Evolutionary conservation across 2,888 invertebrate species (phyloP).

Genomic region (Schizotus pectinicornis): DNA sequence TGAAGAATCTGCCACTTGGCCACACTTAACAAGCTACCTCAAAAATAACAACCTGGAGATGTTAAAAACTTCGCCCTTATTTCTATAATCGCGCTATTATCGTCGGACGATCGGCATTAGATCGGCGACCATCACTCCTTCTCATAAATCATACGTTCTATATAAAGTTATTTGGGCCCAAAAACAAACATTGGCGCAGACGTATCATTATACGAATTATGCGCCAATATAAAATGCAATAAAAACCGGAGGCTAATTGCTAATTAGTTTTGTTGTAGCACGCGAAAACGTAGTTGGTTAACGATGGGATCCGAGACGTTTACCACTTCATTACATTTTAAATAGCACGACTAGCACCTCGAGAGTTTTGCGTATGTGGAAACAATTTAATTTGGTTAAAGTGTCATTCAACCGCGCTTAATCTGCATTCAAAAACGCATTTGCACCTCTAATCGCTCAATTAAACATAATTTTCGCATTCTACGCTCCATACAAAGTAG

Average conservation of each 20-base stretch:
- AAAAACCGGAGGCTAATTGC: constrained; percentile 31
- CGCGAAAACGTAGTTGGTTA: constrained; percentile 23
- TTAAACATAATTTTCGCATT: neutral
- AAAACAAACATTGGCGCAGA: constrained; percentile 27
- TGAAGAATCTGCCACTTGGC: constrained; percentile 29
- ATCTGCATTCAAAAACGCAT: constrained; percentile 18
- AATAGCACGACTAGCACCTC: constrained; percentile 1
- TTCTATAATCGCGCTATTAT: constrained; percentile 17
- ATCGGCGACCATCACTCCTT: constrained; percentile 9
- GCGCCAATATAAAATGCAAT: constrained; percentile 31
- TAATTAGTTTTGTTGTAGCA: constrained; percentile 25
- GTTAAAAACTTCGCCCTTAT: constrained; percentile 1
- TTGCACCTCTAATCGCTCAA: constrained; percentile 10
- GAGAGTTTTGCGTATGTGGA: neutral
- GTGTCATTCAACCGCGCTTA: constrained; percentile 5
- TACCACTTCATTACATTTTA: constrained; percentile 21
- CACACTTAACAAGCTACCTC: constrained; percentile 3
- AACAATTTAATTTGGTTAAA: neutral
- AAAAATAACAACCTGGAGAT: neutral
- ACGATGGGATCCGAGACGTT: constrained; percentile 19
- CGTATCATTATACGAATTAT: constrained; percentile 30
- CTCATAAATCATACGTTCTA: constrained; percentile 24
- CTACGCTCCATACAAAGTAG: no score
- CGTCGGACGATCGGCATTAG: constrained; percentile 6
- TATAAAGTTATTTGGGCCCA: constrained; percentile 27